phyloP scores from a whole-genome alignment of 2,888 invertebrate species.

The Dexiosoma caninum region DNA sequence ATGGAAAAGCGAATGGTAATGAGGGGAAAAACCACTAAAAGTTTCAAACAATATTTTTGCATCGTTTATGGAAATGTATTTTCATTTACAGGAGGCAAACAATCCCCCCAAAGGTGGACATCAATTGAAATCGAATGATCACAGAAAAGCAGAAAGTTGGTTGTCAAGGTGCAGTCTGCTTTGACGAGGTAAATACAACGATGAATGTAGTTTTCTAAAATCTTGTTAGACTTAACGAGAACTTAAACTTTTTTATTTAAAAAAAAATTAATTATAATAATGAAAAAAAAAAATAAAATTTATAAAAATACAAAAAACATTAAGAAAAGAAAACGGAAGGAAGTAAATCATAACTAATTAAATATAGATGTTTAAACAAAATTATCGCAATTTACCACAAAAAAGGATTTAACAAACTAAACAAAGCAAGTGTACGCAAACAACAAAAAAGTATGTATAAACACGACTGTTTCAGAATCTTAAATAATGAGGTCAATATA shows the following conservation, averaged over 20 bases:
- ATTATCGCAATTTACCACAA: constrained; percentile 60
- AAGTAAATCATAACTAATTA: constrained; percentile 61
- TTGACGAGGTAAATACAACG: constrained; percentile 82
- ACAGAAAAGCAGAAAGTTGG: constrained; percentile 90
- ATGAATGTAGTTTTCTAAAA: constrained; percentile 74
- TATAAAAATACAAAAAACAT: constrained; percentile 53
- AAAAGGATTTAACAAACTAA: constrained; percentile 35
- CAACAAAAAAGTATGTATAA: constrained; percentile 41
- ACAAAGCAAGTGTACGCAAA: constrained; percentile 22
- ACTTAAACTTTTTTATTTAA: constrained; percentile 65
- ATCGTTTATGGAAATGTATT: constrained; percentile 20
- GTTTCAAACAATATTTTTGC: constrained; percentile 11
- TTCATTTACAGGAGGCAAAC: constrained; percentile 85
- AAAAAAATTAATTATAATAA: constrained; percentile 59
- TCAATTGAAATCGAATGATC: constrained; percentile 87
- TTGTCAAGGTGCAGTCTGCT: constrained; percentile 91
- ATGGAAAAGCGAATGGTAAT: constrained; percentile 98
- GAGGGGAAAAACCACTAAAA: background rate
- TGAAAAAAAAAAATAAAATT: constrained; percentile 62
- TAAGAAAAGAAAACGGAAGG: constrained; percentile 42
- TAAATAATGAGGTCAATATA: constrained; percentile 20
- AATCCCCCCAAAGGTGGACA: constrained; percentile 92
- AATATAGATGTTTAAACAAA: constrained; percentile 61
- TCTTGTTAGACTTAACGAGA: constrained; percentile 71
- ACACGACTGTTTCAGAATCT: constrained; percentile 29